A percentile compares a stretch with the other conserved stretches of the same genome.
Evolutionary conservation across 2,888 invertebrate genomes (phyloP).

Genomic region (Mantis religiosa): DNA sequence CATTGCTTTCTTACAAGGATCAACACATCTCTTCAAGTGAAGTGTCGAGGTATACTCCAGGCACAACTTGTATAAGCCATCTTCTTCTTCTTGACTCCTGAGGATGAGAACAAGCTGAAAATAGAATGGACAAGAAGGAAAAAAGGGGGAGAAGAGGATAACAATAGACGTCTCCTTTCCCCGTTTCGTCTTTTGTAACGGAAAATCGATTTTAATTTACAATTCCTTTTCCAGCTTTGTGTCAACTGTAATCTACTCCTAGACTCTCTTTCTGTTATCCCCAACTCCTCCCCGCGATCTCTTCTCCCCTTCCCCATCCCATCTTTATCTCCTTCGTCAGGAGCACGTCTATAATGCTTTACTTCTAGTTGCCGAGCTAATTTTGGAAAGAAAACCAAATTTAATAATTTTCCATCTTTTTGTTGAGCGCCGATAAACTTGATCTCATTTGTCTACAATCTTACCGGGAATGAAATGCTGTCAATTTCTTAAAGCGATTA

Average conservation of each 20-base stretch:
- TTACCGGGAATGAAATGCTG: constrained; percentile 8
- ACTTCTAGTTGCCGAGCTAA: constrained; percentile 27
- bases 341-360: constrained; percentile 24
- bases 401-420: constrained; percentile 28
- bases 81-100: background rate
- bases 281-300: constrained; percentile 1
- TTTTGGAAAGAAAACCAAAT: constrained; percentile 28
- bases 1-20: background rate
- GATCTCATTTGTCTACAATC: constrained; percentile 21
- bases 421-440: constrained; percentile 23
- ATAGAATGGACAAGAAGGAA: constrained; percentile 15
- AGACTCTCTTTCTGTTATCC: constrained; percentile 16
- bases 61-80: background rate
- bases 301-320: constrained; percentile 16
- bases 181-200: constrained; percentile 29
- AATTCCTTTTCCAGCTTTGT: constrained; percentile 33
- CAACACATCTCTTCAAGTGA: background rate
- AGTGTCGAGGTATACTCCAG: background rate
- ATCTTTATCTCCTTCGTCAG: constrained; percentile 23
- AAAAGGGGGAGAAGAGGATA: constrained; percentile 11
- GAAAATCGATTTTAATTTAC: constrained; percentile 33
- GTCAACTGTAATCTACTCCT: constrained; percentile 33
- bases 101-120: constrained; percentile 5
- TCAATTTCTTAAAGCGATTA: background rate
- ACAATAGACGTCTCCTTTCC: constrained; percentile 13